Evolutionary conservation across 1,140 invertebrate species (phyloP), one percentile per base, ranked within the genome.

Genomic region (Orussus abietinus): DNA sequence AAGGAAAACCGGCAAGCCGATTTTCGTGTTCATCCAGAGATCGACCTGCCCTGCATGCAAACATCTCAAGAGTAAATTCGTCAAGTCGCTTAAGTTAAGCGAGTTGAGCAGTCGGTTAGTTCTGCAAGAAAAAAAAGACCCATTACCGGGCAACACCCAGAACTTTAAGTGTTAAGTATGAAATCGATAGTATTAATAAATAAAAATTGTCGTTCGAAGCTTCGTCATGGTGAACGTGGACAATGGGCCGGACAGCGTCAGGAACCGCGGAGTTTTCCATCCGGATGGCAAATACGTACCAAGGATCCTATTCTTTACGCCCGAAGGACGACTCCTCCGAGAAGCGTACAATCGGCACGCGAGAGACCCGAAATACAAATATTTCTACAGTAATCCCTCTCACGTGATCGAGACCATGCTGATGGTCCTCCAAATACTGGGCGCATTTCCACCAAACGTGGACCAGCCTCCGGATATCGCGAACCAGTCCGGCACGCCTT

Each of bases 251-350:
- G 40, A 53, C 14, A n/a, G 15, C 13, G 3, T 34, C 9, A 17
- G 34, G 30, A 50, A 54, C 3, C 11, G 49, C 22, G 38, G 50
- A 11, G 54, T 49, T 31, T 65, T 55, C 37, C 43, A 57, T 4
- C 63, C 63, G 1, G 66, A 69, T 34, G 66, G 62, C 26, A 61
- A 47, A 26, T 67, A 67, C 39, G 62, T 67, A 26, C 63, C 64
- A 5, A 53, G 64, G 41, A 63, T 69, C 30, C 48, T 69, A n/a
- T 69, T 69, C 25, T 69, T 62, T 35, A 60, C 55, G 4, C 41
- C 59, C 7, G 36, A 57, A 7, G 66, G 64, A 11, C 29, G 56
- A 7, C 53, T 67, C 3, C 62, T 69, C 32, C 19, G 18, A 4
- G 55, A 62, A 36, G 52, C 62, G 1, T 63, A 48, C 33, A 69